phyloP scores from a whole-genome alignment of 1,140 invertebrate genomes.

The Latrodectus geometricus region DNA sequence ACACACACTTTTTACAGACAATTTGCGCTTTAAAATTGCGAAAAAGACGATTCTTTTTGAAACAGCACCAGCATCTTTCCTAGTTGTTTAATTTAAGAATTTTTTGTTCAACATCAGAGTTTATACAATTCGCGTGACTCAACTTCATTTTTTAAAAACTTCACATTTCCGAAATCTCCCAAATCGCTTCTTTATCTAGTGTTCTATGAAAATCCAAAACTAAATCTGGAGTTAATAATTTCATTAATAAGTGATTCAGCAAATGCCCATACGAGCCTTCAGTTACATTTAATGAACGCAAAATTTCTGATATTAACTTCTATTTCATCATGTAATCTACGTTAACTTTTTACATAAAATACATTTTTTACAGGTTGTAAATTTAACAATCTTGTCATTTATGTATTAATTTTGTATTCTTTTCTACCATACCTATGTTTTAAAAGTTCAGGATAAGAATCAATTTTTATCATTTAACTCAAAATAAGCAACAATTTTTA shows the following conservation, averaged over 20 bases:
- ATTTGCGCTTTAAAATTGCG: background rate
- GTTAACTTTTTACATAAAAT: background rate
- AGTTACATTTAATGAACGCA: too few relatives aligned
- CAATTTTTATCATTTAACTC: too few relatives aligned
- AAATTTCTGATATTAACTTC: constrained; percentile 30
- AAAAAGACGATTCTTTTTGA: background rate
- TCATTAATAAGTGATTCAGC: constrained; percentile 3
- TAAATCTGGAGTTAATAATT: constrained; percentile 6
- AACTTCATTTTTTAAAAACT: constrained; percentile 13
- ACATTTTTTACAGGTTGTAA: too few relatives aligned
- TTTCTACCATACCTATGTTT: too few relatives aligned
- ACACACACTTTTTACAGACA: background rate
- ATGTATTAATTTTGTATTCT: too few relatives aligned
- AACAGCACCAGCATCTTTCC: background rate
- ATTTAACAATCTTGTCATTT: too few relatives aligned
- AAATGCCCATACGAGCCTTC: constrained; percentile 14
- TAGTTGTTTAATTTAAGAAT: background rate
- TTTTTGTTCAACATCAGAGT: background rate
- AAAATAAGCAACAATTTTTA: too few relatives aligned
- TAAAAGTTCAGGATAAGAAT: too few relatives aligned
- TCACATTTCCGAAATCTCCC: constrained; percentile 7
- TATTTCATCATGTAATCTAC: background rate
- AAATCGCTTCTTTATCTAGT: background rate
- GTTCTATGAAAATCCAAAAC: constrained; percentile 13
- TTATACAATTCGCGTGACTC: constrained; percentile 4